Evolutionary conservation across 2,797 vertebrate species (phyloP), one percentile per base, ranked within the genome.

Genomic region (Hyperoplus lanceolatus): DNA sequence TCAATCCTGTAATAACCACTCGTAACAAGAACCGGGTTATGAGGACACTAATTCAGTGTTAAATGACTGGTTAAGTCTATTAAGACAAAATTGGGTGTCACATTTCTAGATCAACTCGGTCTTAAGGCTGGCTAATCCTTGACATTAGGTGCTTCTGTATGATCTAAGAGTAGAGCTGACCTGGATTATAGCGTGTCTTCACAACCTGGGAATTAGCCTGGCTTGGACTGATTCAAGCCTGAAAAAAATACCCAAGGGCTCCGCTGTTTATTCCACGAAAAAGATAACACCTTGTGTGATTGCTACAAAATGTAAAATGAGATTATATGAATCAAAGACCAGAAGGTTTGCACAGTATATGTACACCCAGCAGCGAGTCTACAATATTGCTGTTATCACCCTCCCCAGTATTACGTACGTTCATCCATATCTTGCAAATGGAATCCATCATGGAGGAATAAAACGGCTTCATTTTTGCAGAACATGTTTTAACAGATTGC

Each of bases 61-160:
- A 82, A 77, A 89, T 81, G 38, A 54, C 56, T 7, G 51, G 39
- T 75, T 48, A 74, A 46, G 46, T n/a, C 7, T 59, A 57, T 78
- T 79, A 77, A 80, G 80, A 73, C 14, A 11, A 51, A 83, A 73
- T 71, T 16, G 38, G 36, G 67, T 68, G 82, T 82, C 73, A 51
- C 57, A 59, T 82, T 80, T 82, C 59, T 79, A 57, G 57, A 68
- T 74, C 62, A 53, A 46, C 49, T 48, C 38, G 14, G 15, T 65
- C 67, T 74, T 82, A 29, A 42, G 59, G 41, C 51, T 11, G 57
- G 58, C 69, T 77, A 81, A 86, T 89, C 38, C 81, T 90, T 82
- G 81, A 77, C 42, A n/a, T 69, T 61, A 67, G 55, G 76, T 76
- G 64, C 54, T 50, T 54, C 66, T 66, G 62, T 70, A 50, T 73